Base-by-base conservation (phyloP, 2,888 invertebrate species). In the Oxytorus armatus region DNA sequence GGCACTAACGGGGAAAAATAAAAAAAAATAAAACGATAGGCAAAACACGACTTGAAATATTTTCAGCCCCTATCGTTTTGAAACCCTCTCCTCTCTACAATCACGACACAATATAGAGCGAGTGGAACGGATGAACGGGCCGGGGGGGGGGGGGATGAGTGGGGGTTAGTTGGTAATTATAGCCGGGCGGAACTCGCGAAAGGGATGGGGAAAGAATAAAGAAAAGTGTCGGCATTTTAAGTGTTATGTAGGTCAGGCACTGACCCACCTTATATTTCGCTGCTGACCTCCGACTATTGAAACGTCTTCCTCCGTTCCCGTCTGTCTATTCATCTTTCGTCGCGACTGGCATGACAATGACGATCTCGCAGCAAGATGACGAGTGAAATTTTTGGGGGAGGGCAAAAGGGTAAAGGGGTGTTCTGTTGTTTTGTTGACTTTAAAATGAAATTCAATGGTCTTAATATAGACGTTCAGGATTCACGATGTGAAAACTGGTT, bases 181-280 rank as follows among this genome's bases (percentile, higher is more conserved):
- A 78, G 68, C 53, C 25, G 57, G 44, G 16, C n/a, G 69, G 59
- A 44, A 55, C 42, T 21, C 7, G 39, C 8, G 61, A 59, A 25
- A 63, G 61, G 63, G 39, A 18, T 23, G 7, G 36, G 11, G 42
- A 18, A 18, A 33, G 8, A 70, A 23, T n/a, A 49, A 39, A 75
- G 57, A 72, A 80, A 72, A 72, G 57, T 68, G 49, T 66, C 61
- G 73, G 82, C 78, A 77, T 78, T 82, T 74, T 81, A 59, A 70
- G 68, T 76, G 68, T 79, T 81, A 87, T 87, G 76, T 88, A 83
- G 87, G 87, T 87, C 88, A 87, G 85, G 77, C 82, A 84, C 79
- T 84, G 87, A 83, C 84, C 85, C 79, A 78, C 79, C 81, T 85
- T 83, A 83, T 73, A 21, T n/a, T n/a, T 84, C 80, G 83, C 83